A percentile compares a stretch with the other conserved stretches of the same genome.
Evolutionary conservation across 2,797 vertebrate species (phyloP).

Genomic region (Yasuhikotakia modesta): DNA sequence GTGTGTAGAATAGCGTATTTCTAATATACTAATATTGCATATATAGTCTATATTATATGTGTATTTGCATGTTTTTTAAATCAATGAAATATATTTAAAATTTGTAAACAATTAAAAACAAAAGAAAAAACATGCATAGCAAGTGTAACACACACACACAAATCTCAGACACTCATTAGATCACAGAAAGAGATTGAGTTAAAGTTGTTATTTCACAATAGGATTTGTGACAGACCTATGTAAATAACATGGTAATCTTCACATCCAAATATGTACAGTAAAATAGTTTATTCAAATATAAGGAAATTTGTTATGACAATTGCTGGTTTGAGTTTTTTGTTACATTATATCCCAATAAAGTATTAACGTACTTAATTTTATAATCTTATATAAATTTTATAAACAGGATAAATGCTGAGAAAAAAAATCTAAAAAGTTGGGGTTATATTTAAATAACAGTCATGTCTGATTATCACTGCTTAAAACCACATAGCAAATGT

Average conservation of each 20-base stretch:
- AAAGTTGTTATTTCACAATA: constrained; percentile 28
- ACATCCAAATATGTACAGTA: constrained; percentile 35
- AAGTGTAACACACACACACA: constrained; percentile 16
- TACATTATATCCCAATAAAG: constrained; percentile 7
- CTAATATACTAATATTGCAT: not conserved
- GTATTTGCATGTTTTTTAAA: constrained; percentile 11
- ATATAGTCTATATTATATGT: not conserved
- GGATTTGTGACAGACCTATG: constrained; percentile 38
- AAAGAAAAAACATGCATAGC: constrained; percentile 30
- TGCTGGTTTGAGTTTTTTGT: constrained; percentile 2
- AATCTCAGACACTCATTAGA: not conserved
- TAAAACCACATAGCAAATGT: no score
- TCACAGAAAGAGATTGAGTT: constrained; percentile 2
- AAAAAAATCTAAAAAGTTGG: no score
- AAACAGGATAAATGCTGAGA: not conserved
- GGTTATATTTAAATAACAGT: no score
- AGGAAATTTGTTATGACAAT: constrained; percentile 30
- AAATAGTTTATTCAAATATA: constrained; percentile 47
- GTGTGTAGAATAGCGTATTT: not conserved
- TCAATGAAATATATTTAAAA: not conserved
- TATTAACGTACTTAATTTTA: not conserved
- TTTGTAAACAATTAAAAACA: constrained; percentile 16
- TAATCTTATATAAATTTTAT: no score
- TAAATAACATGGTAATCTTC: constrained; percentile 27
- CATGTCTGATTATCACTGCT: no score